Evolutionary conservation across 2,113 vertebrate species (phyloP).

Genomic region (Melozone crissalis): DNA sequence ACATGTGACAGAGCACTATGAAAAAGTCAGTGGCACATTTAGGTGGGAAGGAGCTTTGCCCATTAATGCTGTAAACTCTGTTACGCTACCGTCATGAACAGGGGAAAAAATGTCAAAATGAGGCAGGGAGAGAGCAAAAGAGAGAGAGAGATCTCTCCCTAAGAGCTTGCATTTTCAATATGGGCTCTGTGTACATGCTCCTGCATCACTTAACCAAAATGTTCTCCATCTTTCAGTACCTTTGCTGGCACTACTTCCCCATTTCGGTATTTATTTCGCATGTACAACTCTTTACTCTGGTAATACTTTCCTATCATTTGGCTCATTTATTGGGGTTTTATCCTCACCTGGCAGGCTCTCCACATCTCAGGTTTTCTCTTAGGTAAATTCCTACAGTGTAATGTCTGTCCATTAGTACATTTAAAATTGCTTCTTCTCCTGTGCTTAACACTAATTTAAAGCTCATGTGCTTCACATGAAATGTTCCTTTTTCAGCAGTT

Average conservation of each 20-base stretch:
- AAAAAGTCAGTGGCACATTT: not conserved
- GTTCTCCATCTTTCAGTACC: not conserved
- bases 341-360: not conserved
- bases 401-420: slow-evolving; percentile 71
- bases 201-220: not conserved
- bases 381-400: slow-evolving; percentile 66
- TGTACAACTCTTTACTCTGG: not conserved
- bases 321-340: not conserved
- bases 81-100: not conserved
- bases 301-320: slow-evolving; percentile 18
- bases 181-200: not conserved
- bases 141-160: not conserved
- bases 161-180: not conserved
- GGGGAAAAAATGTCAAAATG: not conserved
- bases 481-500: slow-evolving; percentile 71
- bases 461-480: slow-evolving; percentile 72
- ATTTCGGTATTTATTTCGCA: not conserved
- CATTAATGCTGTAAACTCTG: not conserved
- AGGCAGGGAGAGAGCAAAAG: not conserved
- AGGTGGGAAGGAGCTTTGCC: not conserved
- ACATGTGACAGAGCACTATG: not conserved
- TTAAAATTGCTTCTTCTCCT: slow-evolving; percentile 58
- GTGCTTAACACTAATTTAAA: slow-evolving; percentile 57
- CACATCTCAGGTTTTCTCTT: not conserved
- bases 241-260: not conserved